Percentiles rank a stretch among this genome's conserved stretches.
phyloP scores from a whole-genome alignment of 2,888 invertebrate species.

The Synanthedon myopaeformis region DNA sequence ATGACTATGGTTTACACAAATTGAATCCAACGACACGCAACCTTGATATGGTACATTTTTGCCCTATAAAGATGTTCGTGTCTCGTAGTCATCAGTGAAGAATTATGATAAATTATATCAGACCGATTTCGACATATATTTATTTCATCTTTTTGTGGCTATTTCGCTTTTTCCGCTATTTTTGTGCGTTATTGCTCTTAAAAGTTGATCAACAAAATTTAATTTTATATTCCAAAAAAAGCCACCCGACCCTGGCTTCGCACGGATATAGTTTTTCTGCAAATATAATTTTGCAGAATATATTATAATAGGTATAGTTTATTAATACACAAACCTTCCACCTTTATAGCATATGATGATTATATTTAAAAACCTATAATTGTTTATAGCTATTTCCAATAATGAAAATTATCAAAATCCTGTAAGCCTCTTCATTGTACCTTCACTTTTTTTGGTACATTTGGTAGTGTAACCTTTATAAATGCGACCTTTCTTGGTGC shows the following conservation, averaged over 20 bases:
- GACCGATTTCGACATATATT: too few species aligned
- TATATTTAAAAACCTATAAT: too few species aligned
- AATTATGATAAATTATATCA: conserved; percentile 22
- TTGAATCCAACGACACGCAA: conserved; percentile 6
- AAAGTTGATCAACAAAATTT: not conserved
- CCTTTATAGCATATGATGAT: too few species aligned
- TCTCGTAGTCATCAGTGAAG: conserved; percentile 22
- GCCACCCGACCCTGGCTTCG: too few species aligned
- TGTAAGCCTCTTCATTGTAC: conserved; percentile 4
- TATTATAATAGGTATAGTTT: too few species aligned
- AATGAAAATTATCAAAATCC: not conserved
- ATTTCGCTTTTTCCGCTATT: too few species aligned
- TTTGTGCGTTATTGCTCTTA: not conserved
- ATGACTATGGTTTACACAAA: too few species aligned
- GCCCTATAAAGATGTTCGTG: conserved; percentile 25
- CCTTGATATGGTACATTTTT: conserved; percentile 12
- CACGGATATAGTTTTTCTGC: too few species aligned
- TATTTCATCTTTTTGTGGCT: too few species aligned
- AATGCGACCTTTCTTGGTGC: conserved; percentile 17
- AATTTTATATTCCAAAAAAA: too few species aligned
- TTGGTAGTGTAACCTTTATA: conserved; percentile 18
- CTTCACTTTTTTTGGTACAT: conserved; percentile 3
- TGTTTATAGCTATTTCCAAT: too few species aligned
- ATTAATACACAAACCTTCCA: not conserved
- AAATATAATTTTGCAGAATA: too few species aligned